These are phyloP conservation scores for Sarcophaga variegata DNA, from an alignment of 2,888 invertebrate species.

Conservation along the genomic window DNA sequence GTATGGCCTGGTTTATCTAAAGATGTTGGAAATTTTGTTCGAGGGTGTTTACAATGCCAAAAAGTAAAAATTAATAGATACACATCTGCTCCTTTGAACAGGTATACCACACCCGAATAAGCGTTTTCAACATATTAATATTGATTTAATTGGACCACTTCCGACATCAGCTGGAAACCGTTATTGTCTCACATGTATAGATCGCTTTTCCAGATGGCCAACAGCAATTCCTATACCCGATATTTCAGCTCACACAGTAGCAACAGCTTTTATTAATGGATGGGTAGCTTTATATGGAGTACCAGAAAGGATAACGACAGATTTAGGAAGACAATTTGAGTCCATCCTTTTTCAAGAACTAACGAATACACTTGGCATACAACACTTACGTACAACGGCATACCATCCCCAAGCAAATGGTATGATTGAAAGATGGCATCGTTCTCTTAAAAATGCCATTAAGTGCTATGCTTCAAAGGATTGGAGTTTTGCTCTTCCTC, in stretches of 20 bases:
- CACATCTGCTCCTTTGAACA: constrained; percentile 6
- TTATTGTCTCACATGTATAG: too few species aligned
- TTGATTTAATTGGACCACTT: constrained; percentile 59
- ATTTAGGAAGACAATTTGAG: constrained; percentile 67
- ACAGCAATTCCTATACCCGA: not conserved
- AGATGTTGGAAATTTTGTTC: constrained; percentile 29
- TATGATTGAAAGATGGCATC: too few species aligned
- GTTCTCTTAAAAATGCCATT: too few species aligned
- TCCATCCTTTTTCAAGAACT: constrained; percentile 51
- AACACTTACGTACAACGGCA: too few species aligned
- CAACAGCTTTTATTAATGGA: not conserved
- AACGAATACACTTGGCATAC: constrained; percentile 6
- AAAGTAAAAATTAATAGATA: constrained; percentile 44
- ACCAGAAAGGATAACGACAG: constrained; percentile 60
- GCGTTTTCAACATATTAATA: constrained; percentile 78
- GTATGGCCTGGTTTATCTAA: constrained; percentile 62
- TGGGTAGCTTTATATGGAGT: constrained; percentile 58
- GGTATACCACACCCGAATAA: constrained; percentile 14
- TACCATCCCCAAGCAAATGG: too few species aligned
- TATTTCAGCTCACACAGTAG: not conserved
- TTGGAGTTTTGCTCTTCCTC: too few species aligned
- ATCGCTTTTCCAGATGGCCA: too few species aligned
- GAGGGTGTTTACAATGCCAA: constrained; percentile 39
- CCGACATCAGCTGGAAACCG: too few species aligned
- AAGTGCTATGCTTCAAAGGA: too few species aligned